phyloP scores from a whole-genome alignment of 23 tunicate genomes.

The Ciona savignyi region DNA sequence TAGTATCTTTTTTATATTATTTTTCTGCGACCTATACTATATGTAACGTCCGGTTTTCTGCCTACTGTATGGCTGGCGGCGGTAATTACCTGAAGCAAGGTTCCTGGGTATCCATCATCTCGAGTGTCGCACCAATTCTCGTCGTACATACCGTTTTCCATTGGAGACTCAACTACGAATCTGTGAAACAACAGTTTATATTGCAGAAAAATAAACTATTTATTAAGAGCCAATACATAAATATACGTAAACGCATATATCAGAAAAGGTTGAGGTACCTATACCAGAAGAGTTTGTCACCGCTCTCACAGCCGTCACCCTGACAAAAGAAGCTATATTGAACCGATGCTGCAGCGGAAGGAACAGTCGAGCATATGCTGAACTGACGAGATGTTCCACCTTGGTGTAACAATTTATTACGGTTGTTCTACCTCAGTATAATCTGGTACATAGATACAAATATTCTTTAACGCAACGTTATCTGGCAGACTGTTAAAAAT shows the following conservation, averaged over 20 bases:
- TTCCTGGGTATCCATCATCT: constrained; percentile 16
- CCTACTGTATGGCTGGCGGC: too few species aligned
- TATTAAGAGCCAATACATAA: background rate
- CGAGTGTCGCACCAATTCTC: constrained; percentile 45
- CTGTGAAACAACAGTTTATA: constrained; percentile 1
- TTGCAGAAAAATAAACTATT: background rate
- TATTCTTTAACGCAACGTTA: too few species aligned
- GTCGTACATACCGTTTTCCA: constrained; percentile 15
- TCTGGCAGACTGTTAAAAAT: too few species aligned
- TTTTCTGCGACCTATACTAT: too few species aligned
- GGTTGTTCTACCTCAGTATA: too few species aligned
- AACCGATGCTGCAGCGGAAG: constrained; percentile 4
- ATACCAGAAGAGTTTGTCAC: constrained; percentile 32
- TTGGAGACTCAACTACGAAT: constrained; percentile 39
- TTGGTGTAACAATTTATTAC: background rate
- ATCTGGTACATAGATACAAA: too few species aligned
- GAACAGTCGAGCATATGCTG: background rate
- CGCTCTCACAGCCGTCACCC: constrained; percentile 35
- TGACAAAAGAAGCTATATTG: constrained; percentile 27
- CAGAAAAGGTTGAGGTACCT: constrained; percentile 15
- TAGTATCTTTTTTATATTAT: too few species aligned
- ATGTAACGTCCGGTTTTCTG: too few species aligned
- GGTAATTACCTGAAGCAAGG: constrained; percentile 17
- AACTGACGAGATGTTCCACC: background rate
- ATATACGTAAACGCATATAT: background rate